A percentile compares a stretch with the other conserved stretches of the same genome.
phyloP scores from a whole-genome alignment of 2,113 vertebrate genomes.

The Globicephala melas region DNA sequence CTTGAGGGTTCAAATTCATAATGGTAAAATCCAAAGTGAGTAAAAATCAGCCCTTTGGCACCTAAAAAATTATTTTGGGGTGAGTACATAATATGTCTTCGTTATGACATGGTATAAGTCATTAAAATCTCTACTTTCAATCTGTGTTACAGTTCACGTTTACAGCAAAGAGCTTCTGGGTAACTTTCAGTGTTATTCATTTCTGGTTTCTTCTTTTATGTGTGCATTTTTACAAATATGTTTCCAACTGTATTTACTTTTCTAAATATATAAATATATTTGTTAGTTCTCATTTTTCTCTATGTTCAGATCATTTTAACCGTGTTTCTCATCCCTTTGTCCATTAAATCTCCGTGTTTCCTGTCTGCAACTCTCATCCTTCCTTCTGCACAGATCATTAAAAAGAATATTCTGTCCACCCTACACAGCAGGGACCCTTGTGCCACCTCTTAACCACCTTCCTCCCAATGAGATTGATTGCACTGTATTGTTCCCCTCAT shows the following conservation, averaged over 20 bases:
- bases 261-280: not conserved
- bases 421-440: not conserved
- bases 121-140: not conserved
- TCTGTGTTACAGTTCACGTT: not conserved
- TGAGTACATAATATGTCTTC: not conserved
- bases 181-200: not conserved
- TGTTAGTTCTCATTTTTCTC: not conserved
- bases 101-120: not conserved
- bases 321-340: not conserved
- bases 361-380: not conserved
- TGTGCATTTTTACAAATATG: not conserved
- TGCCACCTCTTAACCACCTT: constrained; percentile 1
- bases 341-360: not conserved
- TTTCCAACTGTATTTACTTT: constrained; percentile 1
- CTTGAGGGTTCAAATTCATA: not conserved
- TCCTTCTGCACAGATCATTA: not conserved
- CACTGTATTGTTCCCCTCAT: not conserved
- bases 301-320: not conserved
- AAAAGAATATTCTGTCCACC: not conserved
- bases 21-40: not conserved
- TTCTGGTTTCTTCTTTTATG: not conserved
- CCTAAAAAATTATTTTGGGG: not conserved
- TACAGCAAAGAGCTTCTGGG: not conserved
- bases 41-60: not conserved
- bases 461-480: not conserved